Percentiles rank a stretch among this genome's conserved stretches.
phyloP scores from a whole-genome alignment of 1,140 invertebrate genomes.

The Lepidurus arcticus region DNA sequence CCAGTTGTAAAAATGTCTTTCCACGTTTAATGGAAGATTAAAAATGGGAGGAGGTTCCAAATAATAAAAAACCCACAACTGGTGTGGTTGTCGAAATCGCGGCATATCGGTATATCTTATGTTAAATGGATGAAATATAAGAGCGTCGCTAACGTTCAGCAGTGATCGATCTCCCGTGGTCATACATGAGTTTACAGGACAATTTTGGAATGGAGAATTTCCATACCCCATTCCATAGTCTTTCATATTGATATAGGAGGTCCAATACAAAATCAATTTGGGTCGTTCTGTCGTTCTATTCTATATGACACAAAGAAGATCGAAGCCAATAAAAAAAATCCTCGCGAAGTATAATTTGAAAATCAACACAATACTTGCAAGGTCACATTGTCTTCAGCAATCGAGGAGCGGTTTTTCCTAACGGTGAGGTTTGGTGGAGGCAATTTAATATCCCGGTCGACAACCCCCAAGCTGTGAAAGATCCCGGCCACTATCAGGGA shows the following conservation, averaged over 20 bases:
- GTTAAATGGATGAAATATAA: constrained; percentile 24
- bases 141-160: background rate
- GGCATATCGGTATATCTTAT: background rate
- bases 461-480: too few species aligned
- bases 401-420: too few species aligned
- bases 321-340: too few species aligned
- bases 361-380: too few species aligned
- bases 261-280: constrained; percentile 23
- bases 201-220: background rate
- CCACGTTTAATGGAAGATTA: background rate
- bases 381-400: too few species aligned
- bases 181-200: background rate
- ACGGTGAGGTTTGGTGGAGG: too few species aligned
- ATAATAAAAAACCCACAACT: constrained; percentile 26
- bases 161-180: background rate
- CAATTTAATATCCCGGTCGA: too few species aligned
- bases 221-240: constrained; percentile 7
- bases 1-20: background rate
- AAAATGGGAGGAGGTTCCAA: constrained; percentile 22
- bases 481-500: too few species aligned
- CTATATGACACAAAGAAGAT: too few species aligned
- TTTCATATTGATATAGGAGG: background rate
- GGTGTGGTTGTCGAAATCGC: background rate
- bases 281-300: background rate
- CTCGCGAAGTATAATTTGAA: too few species aligned